phyloP scores from a whole-genome alignment of 2,797 vertebrate genomes.

The Hapalemur alaotrensis region DNA sequence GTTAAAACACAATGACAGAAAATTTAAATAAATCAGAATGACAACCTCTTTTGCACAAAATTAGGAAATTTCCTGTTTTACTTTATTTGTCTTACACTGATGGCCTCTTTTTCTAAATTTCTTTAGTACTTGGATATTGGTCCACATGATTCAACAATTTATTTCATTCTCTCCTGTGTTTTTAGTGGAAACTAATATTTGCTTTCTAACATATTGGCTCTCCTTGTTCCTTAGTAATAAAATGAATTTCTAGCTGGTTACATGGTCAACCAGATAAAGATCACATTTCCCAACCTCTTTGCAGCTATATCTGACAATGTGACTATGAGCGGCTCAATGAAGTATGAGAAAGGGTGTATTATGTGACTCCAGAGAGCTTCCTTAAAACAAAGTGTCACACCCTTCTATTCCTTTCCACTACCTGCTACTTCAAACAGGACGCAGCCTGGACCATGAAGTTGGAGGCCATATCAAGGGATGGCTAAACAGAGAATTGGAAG shows the following conservation, averaged over 20 bases:
- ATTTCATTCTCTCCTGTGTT: neutral
- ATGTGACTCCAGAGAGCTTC: neutral
- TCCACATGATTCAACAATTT: neutral
- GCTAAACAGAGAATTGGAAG: neutral
- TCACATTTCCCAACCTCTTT: neutral
- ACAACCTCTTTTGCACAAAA: neutral
- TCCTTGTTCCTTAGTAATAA: neutral
- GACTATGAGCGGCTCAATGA: neutral
- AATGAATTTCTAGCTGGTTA: neutral
- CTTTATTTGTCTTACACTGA: neutral
- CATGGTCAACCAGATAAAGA: neutral
- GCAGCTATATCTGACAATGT: neutral
- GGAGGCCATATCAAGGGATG: neutral
- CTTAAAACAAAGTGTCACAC: neutral
- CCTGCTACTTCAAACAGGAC: neutral
- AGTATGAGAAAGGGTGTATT: neutral
- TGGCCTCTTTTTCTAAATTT: neutral
- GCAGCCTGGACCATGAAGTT: neutral
- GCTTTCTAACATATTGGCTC: neutral
- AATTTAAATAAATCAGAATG: neutral
- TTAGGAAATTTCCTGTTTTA: neutral
- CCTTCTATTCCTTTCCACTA: neutral
- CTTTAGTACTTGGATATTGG: neutral
- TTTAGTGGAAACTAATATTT: neutral
- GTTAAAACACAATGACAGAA: neutral